Base-by-base conservation (phyloP, 2,113 vertebrate genomes). In the Nothocercus nigrocapillus region DNA sequence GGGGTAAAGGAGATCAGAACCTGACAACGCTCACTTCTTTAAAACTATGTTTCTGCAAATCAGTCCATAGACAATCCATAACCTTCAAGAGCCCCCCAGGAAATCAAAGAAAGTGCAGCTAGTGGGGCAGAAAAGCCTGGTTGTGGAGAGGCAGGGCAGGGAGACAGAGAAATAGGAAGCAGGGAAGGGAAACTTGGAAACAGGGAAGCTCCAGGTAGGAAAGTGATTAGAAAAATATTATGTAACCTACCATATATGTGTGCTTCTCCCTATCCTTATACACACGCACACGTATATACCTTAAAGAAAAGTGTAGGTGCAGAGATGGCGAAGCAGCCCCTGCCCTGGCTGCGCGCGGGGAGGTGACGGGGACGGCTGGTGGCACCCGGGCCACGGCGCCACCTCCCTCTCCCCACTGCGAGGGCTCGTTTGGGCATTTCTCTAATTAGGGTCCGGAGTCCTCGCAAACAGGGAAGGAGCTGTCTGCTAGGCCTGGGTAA, bases 381-480 rank as follows among this genome's bases (percentile, higher is more conserved):
- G 7, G 75, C 49, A 34, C 79, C 68, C 64, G 11, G 51, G 44
- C 22, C 28, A 8, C 19, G 27, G 24, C 84, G 36, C 36, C 36
- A 36, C 70, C 19, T 19, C 44, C 40, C 20, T 61, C 56, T 25
- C 34, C 69, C 62, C 77, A 6, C 4, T 0, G 4, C 32, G 28
- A 88, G 66, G 67, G 20, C 28, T 77, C 53, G 1, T 28, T 66
- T 85, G 13, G 63, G 84, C 80, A 38, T 59, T 56, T 88, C 68
- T 59, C 79, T 91, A 62, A 83, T 61, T 40, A 38, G 59, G 63
- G 90, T 85, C 90, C 19, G 63, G 85, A 94, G 54, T 32, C 76
- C 36, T 77, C 54, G 13, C 40, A 72, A 45, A 10, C 47, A 82
- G 38, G 34, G 45, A 20, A 44, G 13, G 75, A 69, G 24, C 76